A percentile compares a stretch with the other conserved stretches of the same genome.
Evolutionary conservation across 1,140 invertebrate species (phyloP).

Genomic region (Bombus balteatus): DNA sequence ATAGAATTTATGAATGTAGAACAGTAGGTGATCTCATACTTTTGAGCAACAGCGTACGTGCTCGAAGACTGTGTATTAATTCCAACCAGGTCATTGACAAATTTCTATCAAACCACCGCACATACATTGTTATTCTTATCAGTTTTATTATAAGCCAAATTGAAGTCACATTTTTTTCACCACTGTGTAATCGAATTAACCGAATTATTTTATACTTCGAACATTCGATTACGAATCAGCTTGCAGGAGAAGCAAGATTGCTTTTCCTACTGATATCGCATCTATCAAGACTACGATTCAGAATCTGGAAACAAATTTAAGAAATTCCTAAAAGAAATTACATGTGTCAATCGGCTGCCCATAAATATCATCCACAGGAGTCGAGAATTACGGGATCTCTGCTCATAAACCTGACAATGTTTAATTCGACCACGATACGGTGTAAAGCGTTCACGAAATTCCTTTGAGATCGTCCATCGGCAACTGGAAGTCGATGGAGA

Average conservation of each 20-base stretch:
- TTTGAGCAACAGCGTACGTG: neutral
- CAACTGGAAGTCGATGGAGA: too few species aligned
- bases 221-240: too few species aligned
- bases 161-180: too few species aligned
- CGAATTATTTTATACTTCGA: too few species aligned
- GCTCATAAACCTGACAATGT: neutral
- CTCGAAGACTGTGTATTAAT: neutral
- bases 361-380: too few species aligned
- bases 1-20: slow-evolving; percentile 8
- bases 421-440: neutral
- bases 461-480: neutral
- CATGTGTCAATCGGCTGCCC: too few species aligned
- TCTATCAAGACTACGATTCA: too few species aligned
- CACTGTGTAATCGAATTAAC: too few species aligned
- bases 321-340: neutral
- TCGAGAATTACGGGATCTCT: neutral
- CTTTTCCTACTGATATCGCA: too few species aligned
- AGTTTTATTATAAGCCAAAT: too few species aligned
- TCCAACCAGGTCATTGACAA: neutral
- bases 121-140: neutral
- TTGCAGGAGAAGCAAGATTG: too few species aligned
- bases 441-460: neutral
- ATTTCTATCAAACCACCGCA: neutral
- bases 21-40: slow-evolving; percentile 20
- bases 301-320: neutral